Evolutionary conservation across 2,113 vertebrate species (phyloP).

Genomic region (Callopanchax toddi): DNA sequence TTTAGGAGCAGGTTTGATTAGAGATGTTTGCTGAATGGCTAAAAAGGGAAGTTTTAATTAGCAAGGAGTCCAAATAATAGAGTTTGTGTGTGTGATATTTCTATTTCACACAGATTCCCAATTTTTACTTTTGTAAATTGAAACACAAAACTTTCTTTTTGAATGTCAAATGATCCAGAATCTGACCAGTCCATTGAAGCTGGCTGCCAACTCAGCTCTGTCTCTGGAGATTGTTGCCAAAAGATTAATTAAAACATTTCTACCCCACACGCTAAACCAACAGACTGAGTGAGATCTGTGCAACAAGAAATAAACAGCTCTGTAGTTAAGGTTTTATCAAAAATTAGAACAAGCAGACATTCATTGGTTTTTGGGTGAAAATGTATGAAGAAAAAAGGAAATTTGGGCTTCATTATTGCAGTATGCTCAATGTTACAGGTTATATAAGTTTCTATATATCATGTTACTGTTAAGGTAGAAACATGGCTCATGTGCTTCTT

Average conservation of each 20-base stretch:
- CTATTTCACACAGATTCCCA: background rate
- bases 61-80: background rate
- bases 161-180: conserved; percentile 1
- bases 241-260: conserved; percentile 24
- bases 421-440: background rate
- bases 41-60: background rate
- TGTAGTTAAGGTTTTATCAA: no score
- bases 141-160: background rate
- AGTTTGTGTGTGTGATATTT: background rate
- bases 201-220: background rate
- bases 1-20: background rate
- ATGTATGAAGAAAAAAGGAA: no score
- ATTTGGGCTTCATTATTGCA: background rate
- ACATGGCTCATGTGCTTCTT: no score
- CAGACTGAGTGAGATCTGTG: conserved; percentile 1
- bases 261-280: conserved; percentile 13
- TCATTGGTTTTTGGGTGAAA: no score
- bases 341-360: no score
- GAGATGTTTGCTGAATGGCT: background rate
- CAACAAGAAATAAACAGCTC: background rate
- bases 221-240: conserved; percentile 12
- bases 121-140: background rate
- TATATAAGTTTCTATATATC: background rate
- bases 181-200: background rate
- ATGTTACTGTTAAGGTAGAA: no score